Evolutionary conservation across 1,140 invertebrate species (phyloP), one percentile per base, ranked within the genome.

Genomic region (Trichogramma pretiosum): DNA sequence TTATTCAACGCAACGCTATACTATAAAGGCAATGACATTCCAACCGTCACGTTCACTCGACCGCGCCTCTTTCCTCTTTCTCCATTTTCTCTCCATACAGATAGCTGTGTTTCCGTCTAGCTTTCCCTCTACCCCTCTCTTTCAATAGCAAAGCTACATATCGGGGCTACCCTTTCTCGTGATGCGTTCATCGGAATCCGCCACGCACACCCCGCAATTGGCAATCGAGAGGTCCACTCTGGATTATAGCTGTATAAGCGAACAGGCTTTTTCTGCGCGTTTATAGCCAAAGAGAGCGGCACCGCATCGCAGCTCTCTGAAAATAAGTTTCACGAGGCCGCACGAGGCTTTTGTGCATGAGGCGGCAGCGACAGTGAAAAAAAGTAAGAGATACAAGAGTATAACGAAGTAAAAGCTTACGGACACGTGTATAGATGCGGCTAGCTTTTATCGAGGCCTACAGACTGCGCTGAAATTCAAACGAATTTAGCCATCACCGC

Each of bases 341-440:
- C 4, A 22, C 24, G 14, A 19, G 24, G 37, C 13, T 8, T 30
- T 8, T 7, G 26, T 26, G n/a, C 21, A 28, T 14, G 23, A 40
- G 14, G 38, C 24, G n/a, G 22, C n/a, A 19, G 17, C 19, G 14
- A 18, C 40, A n/a, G 4, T 24, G 38, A 14, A 28, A 24, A n/a
- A n/a, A n/a, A n/a, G n/a, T 17, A 26, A 16, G 11, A 40, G 26
- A 40, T 13, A 28, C 11, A 28, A 16, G n/a, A 14, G 3, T 16
- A 28, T 40, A 40, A 40, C 38, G 38, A 40, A 40, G 38, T 26
- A 19, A 40, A 16, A n/a, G n/a, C n/a, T n/a, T n/a, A n/a, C n/a
- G n/a, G n/a, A n/a, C 38, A 13, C 38, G 23, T 40, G 22, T 24
- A 22, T 21, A n/a, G 22, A 24, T 10, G 10, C 10, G 21, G 13